Conservation (phyloP, 2,113 vertebrate species). For the mouse (Mus musculus) region GRCm39 chr5:96808501-96809000, state of each 20-base stretch:
- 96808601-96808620: background rate
- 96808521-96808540: constrained; percentile 57
- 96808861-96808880: background rate
- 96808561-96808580: background rate
- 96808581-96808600: background rate
- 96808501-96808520: constrained; percentile 51
- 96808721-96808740: constrained; percentile 8
- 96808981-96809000: background rate
- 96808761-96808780: constrained; percentile 11
- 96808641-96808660: background rate
- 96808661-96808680: background rate
- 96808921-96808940: background rate
- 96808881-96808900: background rate
- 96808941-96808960: background rate
- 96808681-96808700: background rate
- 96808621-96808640: background rate
- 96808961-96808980: background rate
- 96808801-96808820: background rate
- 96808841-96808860: constrained; percentile 8
- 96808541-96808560: too few species aligned
- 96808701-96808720: background rate
- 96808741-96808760: background rate
- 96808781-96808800: constrained; percentile 25
- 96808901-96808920: constrained; percentile 3
- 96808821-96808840: background rate